Conservation (phyloP, 2,888 invertebrate genomes). For the Leptura quadrifasciata region DNA sequence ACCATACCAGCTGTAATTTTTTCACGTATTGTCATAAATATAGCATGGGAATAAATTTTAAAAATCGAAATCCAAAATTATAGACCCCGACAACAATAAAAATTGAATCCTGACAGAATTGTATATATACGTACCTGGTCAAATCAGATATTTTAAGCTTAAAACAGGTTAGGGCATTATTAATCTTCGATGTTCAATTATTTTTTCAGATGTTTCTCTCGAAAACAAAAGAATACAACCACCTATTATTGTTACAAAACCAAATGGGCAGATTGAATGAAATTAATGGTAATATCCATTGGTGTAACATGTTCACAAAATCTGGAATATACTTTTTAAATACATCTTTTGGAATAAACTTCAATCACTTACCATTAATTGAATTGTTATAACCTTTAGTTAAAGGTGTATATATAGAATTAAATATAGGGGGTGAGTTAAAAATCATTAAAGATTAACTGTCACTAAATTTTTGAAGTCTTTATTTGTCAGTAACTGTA, state of each 20-base stretch:
- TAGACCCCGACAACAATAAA: constrained; percentile 68
- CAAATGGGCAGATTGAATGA: constrained; percentile 47
- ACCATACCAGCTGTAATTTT: constrained; percentile 58
- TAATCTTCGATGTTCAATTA: constrained; percentile 67
- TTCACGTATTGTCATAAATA: constrained; percentile 70
- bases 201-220: constrained; percentile 67
- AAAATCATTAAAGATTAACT: background rate
- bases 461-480: too few species aligned
- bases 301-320: constrained; percentile 26
- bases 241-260: constrained; percentile 57
- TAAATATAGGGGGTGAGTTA: background rate
- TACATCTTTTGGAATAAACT: background rate
- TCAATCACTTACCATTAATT: background rate
- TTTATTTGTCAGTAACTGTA: too few species aligned
- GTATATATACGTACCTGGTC: constrained; percentile 45
- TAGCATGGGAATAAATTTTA: constrained; percentile 67
- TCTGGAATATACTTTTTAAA: background rate
- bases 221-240: constrained; percentile 66
- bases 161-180: constrained; percentile 65
- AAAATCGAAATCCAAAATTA: constrained; percentile 71
- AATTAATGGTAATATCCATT: constrained; percentile 50
- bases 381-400: background rate
- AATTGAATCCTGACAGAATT: constrained; percentile 66
- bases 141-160: constrained; percentile 66
- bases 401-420: constrained; percentile 7